Conservation (phyloP, 1,140 invertebrate genomes). For the Cardiocondyla obscurior region DNA sequence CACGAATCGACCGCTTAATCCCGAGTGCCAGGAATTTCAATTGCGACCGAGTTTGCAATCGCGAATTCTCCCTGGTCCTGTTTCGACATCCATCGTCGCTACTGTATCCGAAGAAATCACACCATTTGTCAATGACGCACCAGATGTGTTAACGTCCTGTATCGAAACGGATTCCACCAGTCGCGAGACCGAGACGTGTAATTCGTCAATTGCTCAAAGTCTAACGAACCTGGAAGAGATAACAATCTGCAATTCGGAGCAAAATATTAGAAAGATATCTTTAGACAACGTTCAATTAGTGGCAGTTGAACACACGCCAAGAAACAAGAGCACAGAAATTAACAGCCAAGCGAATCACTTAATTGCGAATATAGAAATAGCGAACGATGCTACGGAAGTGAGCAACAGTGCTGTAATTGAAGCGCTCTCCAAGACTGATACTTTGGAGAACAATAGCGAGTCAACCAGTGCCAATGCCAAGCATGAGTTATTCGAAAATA, state of each 20-base stretch:
- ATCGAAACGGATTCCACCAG: constrained; percentile 6
- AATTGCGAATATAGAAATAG: constrained; percentile 4
- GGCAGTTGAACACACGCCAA: constrained; percentile 1
- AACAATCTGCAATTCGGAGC: neutral
- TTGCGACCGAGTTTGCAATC: constrained; percentile 60
- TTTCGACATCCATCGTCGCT: neutral
- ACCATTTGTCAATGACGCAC: neutral
- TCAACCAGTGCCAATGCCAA: constrained; percentile 24
- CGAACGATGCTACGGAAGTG: neutral
- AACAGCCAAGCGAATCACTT: constrained; percentile 1
- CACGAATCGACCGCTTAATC: constrained; percentile 77
- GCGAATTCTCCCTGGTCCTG: neutral
- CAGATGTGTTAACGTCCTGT: neutral
- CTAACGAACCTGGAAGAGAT: constrained; percentile 11
- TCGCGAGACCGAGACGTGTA: constrained; percentile 4
- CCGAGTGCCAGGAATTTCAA: constrained; percentile 81
- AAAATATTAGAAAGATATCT: constrained; percentile 10
- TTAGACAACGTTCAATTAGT: neutral
- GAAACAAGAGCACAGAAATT: neutral
- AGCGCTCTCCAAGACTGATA: constrained; percentile 19
- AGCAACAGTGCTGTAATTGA: neutral
- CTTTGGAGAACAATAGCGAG: neutral
- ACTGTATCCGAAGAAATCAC: neutral
- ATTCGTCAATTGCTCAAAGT: neutral
- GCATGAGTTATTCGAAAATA: constrained; percentile 8